Evolutionary conservation across 64 coral and sea anemone genomes (phyloP).

Genomic region (Astreopora myriophthalma): DNA sequence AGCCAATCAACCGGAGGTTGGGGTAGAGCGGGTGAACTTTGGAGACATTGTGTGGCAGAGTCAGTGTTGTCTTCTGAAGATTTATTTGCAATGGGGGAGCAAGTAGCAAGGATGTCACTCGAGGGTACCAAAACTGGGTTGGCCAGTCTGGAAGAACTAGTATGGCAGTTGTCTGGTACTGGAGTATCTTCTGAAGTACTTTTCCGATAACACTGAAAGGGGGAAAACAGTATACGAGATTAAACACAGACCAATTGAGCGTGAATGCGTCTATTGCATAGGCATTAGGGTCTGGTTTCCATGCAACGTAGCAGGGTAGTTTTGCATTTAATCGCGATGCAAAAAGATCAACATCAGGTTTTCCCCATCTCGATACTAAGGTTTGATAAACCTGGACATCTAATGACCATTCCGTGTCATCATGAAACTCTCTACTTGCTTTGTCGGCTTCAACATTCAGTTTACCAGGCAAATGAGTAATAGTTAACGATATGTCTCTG

Average conservation of each 20-base stretch:
- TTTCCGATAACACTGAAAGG: constrained; percentile 63
- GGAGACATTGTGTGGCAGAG: constrained; percentile 7
- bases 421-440: constrained; percentile 43
- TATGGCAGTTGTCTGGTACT: constrained; percentile 25
- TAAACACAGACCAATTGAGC: constrained; percentile 37
- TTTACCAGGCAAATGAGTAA: constrained; percentile 67
- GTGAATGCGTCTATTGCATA: constrained; percentile 40
- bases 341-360: constrained; percentile 50
- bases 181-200: constrained; percentile 41
- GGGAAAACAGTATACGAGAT: constrained; percentile 53
- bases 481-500: constrained; percentile 43
- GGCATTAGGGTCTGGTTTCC: constrained; percentile 45
- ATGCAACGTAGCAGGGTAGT: no score
- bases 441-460: constrained; percentile 66
- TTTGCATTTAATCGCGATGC: constrained; percentile 36
- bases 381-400: not conserved
- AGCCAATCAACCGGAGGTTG: constrained; percentile 60
- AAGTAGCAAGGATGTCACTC: constrained; percentile 6
- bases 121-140: constrained; percentile 72
- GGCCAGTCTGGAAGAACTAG: constrained; percentile 50
- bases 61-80: constrained; percentile 26
- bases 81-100: constrained; percentile 40
- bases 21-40: constrained; percentile 56
- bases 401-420: constrained; percentile 58
- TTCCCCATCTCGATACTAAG: not conserved